A percentile compares a stretch with the other conserved stretches of the same genome.
Conservation (phyloP, 2,113 vertebrate species). For the Crotalus horridus region DNA sequence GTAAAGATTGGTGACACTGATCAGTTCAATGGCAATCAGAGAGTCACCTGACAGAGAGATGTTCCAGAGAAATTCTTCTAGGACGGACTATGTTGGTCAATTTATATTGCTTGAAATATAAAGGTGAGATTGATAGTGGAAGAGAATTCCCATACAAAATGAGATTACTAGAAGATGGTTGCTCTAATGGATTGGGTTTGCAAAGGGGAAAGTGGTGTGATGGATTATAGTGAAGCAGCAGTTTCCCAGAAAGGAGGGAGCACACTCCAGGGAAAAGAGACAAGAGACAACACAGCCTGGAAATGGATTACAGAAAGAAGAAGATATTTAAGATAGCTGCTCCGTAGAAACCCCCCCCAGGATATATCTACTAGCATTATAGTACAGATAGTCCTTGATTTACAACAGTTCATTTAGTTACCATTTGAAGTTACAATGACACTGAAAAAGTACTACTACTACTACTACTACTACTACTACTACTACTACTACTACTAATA, state of each 20-base stretch:
- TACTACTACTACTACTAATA: too few relatives aligned
- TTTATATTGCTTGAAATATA: background rate
- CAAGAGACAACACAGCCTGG: background rate
- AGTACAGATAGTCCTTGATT: background rate
- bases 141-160: background rate
- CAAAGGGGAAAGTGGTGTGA: background rate
- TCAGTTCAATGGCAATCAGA: background rate
- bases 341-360: background rate
- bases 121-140: background rate
- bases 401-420: background rate
- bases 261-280: background rate
- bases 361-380: background rate
- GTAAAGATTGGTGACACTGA: background rate
- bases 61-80: background rate
- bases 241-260: background rate
- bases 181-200: background rate
- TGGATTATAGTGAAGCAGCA: background rate
- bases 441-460: background rate
- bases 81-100: background rate
- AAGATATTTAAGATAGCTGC: background rate
- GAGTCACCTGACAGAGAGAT: background rate
- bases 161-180: background rate
- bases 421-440: background rate
- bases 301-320: background rate
- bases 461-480: too few relatives aligned